These are phyloP conservation scores for Hoplodrina blanda DNA, from an alignment of 2,888 invertebrate species.

Conservation along the genomic window DNA sequence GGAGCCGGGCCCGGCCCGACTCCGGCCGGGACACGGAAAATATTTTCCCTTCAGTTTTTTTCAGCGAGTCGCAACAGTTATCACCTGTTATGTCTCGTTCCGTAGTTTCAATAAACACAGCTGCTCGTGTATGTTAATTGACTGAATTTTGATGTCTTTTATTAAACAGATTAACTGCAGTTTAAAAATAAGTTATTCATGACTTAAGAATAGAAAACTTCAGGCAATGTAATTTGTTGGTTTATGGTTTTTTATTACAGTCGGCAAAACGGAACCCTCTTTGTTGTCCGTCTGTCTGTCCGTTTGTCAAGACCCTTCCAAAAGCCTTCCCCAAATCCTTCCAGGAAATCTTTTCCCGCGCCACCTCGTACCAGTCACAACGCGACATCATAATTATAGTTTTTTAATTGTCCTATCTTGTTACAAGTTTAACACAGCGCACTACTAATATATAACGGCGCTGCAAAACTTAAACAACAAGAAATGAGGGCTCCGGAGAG, in stretches of 20 bases:
- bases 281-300: too few species aligned
- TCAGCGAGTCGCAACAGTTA: constrained; percentile 18
- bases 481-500: constrained; percentile 67
- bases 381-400: too few species aligned
- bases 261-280: too few species aligned
- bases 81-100: constrained; percentile 44
- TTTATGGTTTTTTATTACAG: background rate
- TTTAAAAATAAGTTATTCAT: constrained; percentile 1
- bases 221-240: background rate
- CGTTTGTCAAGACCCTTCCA: too few species aligned
- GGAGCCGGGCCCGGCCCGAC: constrained; percentile 33
- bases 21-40: constrained; percentile 44
- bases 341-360: too few species aligned
- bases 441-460: constrained; percentile 24
- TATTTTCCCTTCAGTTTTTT: constrained; percentile 50
- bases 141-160: constrained; percentile 9
- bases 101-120: constrained; percentile 42
- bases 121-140: constrained; percentile 33
- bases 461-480: constrained; percentile 67
- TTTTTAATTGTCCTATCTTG: constrained; percentile 8
- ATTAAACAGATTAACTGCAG: background rate
- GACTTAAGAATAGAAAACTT: background rate
- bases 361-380: too few species aligned
- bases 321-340: too few species aligned
- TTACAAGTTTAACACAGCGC: constrained; percentile 47